These are phyloP conservation scores for Aphelenchoides avenae DNA, from an alignment of 1,140 invertebrate species.

Conservation along the genomic window DNA sequence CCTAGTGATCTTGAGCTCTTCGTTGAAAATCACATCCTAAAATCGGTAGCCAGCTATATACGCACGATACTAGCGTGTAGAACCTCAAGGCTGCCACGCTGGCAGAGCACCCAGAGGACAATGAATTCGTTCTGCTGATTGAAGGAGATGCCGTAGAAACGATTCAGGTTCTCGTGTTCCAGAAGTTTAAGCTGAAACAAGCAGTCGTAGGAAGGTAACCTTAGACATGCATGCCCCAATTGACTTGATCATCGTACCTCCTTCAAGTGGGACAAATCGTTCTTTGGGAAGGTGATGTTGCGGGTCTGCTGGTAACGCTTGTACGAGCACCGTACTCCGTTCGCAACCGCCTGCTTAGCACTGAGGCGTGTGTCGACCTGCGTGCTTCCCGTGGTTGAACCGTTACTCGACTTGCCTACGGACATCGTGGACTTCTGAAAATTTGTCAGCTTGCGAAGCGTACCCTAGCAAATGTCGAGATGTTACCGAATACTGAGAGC, in stretches of 20 bases:
- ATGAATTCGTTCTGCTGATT: constrained; percentile 57
- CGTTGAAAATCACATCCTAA: constrained; percentile 57
- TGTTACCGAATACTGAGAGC: no score
- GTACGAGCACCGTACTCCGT: constrained; percentile 46
- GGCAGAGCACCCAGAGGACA: constrained; percentile 48
- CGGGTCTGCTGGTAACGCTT: constrained; percentile 48
- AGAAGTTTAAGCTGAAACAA: constrained; percentile 47
- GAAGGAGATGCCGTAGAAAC: constrained; percentile 55
- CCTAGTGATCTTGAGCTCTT: constrained; percentile 55
- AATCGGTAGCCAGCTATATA: constrained; percentile 19
- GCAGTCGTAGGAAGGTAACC: not conserved
- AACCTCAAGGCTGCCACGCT: constrained; percentile 16
- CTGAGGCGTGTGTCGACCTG: constrained; percentile 37
- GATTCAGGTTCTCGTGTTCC: constrained; percentile 56
- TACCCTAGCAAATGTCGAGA: constrained; percentile 1
- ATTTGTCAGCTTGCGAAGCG: not conserved
- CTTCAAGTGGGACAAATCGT: constrained; percentile 42
- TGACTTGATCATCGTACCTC: constrained; percentile 25
- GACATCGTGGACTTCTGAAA: constrained; percentile 39
- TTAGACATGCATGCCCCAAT: constrained; percentile 13
- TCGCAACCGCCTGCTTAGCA: constrained; percentile 38
- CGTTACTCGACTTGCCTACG: constrained; percentile 29
- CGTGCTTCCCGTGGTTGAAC: constrained; percentile 29
- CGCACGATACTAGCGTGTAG: no score
- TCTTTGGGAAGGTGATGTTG: constrained; percentile 51